Conservation (phyloP, 2,113 vertebrate species). For the Chloropsis cyanopogon region DNA sequence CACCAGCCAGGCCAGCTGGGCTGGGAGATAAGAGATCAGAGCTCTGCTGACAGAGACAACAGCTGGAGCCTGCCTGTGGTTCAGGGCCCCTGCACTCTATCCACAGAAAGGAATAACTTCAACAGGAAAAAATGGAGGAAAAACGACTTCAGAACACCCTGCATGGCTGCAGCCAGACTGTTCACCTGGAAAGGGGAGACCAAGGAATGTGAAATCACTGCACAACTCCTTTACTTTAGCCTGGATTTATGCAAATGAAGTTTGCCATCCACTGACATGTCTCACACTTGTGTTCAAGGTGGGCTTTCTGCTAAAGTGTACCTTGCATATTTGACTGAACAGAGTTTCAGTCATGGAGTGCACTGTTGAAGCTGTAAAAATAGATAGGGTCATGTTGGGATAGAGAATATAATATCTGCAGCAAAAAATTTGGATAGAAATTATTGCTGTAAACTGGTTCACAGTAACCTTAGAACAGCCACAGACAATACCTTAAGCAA, state of each 20-base stretch:
- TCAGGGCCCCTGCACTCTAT: not conserved
- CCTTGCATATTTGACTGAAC: not conserved
- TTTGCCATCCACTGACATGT: not conserved
- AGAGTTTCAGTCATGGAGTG: not conserved
- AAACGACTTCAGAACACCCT: not conserved
- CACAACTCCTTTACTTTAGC: not conserved
- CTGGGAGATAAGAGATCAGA: not conserved
- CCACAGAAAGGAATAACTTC: not conserved
- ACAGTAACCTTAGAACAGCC: not conserved
- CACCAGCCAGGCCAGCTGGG: not conserved
- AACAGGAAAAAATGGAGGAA: not conserved
- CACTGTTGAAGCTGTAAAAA: not conserved
- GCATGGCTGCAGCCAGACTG: not conserved
- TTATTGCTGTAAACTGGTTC: not conserved
- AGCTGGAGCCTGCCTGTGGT: not conserved
- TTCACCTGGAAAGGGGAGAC: not conserved
- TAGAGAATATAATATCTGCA: not conserved
- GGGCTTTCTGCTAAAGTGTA: not conserved
- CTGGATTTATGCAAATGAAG: not conserved
- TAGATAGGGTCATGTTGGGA: not conserved
- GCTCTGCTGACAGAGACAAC: not conserved
- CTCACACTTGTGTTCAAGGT: not conserved
- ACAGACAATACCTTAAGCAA: slow-evolving; percentile 85
- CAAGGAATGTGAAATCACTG: not conserved
- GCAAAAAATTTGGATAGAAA: not conserved